These are phyloP conservation scores for Neosilurus mollespiculum DNA, from an alignment of 2,797 vertebrate genomes.

Conservation along the genomic window DNA sequence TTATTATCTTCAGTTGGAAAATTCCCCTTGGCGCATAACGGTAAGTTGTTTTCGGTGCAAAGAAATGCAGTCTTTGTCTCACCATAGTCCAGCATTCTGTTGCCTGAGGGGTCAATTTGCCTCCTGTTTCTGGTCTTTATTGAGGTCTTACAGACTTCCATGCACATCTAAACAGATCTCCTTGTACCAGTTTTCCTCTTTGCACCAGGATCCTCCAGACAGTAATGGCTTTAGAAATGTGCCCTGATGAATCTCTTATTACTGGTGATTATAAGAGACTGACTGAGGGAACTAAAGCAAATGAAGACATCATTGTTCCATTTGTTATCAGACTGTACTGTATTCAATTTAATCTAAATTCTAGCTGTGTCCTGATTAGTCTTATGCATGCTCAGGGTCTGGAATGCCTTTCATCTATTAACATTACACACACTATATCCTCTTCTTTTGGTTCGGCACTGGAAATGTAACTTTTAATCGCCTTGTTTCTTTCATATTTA, in stretches of 20 bases:
- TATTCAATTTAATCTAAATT: background rate
- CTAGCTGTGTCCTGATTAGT: background rate
- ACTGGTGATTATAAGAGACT: background rate
- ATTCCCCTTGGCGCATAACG: slow-evolving; percentile 42
- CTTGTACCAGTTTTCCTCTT: slow-evolving; percentile 37
- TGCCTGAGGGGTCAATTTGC: slow-evolving; percentile 66
- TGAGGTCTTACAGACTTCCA: slow-evolving; percentile 63
- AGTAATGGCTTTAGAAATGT: slow-evolving; percentile 15
- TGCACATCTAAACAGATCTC: slow-evolving; percentile 57
- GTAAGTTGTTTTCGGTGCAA: slow-evolving; percentile 56
- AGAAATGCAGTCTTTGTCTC: slow-evolving; percentile 63
- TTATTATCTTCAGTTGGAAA: slow-evolving; percentile 44
- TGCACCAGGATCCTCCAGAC: slow-evolving; percentile 25
- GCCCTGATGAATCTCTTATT: slow-evolving; percentile 8
- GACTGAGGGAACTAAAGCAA: background rate
- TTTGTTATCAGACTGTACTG: slow-evolving; percentile 57
- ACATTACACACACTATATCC: no score
- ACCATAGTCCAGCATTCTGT: slow-evolving; percentile 50
- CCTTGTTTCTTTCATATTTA: no score
- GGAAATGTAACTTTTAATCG: no score
- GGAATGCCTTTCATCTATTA: background rate
- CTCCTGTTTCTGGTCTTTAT: slow-evolving; percentile 65
- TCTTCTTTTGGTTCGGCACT: no score
- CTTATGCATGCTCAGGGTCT: background rate
- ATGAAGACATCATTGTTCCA: background rate